phyloP scores from a whole-genome alignment of 2,888 invertebrate genomes.

The Heterodera filipjevi region DNA sequence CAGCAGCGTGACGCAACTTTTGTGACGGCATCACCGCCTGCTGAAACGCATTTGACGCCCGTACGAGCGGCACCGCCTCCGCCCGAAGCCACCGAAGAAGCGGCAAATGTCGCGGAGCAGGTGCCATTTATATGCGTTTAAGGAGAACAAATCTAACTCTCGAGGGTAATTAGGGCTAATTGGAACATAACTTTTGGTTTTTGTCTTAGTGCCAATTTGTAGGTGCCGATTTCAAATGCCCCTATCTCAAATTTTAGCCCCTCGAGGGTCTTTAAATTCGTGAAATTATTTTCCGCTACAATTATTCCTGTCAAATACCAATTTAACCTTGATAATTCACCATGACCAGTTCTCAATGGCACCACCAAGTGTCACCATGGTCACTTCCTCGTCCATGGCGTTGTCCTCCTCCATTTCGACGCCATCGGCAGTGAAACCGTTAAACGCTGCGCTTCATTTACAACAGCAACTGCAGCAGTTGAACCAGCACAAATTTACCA shows the following conservation, averaged over 20 bases:
- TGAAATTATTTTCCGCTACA: too few species aligned
- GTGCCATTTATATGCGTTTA: neutral
- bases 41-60: conserved; percentile 39
- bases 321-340: too few species aligned
- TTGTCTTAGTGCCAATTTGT: too few species aligned
- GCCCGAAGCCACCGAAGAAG: conserved; percentile 13
- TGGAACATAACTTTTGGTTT: conserved; percentile 9
- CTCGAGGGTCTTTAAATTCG: too few species aligned
- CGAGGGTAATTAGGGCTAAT: too few species aligned
- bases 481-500: conserved; percentile 36
- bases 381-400: neutral
- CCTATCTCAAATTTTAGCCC: too few species aligned
- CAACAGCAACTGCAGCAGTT: conserved; percentile 26
- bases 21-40: neutral
- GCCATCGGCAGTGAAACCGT: neutral
- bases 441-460: conserved; percentile 17
- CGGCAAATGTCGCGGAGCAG: neutral
- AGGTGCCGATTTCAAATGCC: too few species aligned
- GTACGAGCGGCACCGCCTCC: conserved; percentile 42
- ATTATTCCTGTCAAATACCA: too few species aligned
- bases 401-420: neutral
- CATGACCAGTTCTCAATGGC: neutral
- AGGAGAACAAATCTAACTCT: too few species aligned
- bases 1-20: neutral
- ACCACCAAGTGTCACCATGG: neutral